phyloP scores from a whole-genome alignment of 2,888 invertebrate genomes.

The Tillus elongatus region DNA sequence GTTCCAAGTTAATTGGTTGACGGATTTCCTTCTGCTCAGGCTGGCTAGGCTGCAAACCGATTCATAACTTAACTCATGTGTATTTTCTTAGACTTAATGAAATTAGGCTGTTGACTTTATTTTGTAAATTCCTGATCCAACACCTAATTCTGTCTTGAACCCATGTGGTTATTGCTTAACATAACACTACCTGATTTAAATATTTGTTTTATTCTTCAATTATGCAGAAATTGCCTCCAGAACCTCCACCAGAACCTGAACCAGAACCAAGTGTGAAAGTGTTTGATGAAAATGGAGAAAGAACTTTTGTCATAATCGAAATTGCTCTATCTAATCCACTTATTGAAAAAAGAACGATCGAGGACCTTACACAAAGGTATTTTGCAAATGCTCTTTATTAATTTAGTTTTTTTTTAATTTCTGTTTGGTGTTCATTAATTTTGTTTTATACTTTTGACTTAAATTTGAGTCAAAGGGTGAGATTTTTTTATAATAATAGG shows the following conservation, averaged over 20 bases:
- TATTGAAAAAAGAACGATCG: conserved; percentile 25
- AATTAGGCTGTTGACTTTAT: too few relatives aligned
- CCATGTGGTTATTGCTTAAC: background rate
- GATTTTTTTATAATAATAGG: conserved; percentile 5
- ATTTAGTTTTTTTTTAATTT: too few relatives aligned
- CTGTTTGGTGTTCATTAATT: too few relatives aligned
- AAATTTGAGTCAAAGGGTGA: background rate
- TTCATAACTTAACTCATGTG: too few relatives aligned
- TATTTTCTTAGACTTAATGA: too few relatives aligned
- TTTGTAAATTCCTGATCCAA: too few relatives aligned
- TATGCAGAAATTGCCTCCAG: conserved; percentile 18
- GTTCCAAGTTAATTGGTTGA: too few relatives aligned
- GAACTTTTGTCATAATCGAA: conserved; percentile 37
- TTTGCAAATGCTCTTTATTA: too few relatives aligned
- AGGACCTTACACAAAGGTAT: conserved; percentile 31
- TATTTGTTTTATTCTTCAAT: background rate
- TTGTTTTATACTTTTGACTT: too few relatives aligned
- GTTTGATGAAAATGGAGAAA: conserved; percentile 31
- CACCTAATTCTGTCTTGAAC: too few relatives aligned
- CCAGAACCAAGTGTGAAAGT: conserved; percentile 32
- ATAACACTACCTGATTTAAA: background rate
- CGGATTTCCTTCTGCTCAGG: too few relatives aligned
- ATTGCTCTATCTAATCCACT: conserved; percentile 34
- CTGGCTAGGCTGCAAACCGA: too few relatives aligned
- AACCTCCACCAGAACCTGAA: conserved; percentile 23